Evolutionary conservation across 2,888 invertebrate genomes (phyloP).

Genomic region (Eupithecia exiguata): DNA sequence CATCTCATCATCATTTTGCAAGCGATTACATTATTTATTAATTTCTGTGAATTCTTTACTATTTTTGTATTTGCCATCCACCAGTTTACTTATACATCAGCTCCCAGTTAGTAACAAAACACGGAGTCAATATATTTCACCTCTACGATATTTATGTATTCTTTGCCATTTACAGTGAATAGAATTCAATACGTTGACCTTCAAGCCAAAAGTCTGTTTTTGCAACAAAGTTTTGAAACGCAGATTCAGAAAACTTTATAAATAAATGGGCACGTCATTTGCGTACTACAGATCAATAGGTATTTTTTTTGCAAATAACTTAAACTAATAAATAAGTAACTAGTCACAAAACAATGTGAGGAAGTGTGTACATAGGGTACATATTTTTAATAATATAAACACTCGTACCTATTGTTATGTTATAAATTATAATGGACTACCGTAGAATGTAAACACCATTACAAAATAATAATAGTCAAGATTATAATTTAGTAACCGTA

Average conservation of each 20-base stretch:
- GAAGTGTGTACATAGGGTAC: not conserved
- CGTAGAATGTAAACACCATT: not conserved
- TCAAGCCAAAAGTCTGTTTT: not conserved
- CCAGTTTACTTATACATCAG: not conserved
- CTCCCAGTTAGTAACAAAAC: not conserved
- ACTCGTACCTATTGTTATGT: not conserved
- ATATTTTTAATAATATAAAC: not conserved
- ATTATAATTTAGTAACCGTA: not conserved
- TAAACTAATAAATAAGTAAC: not conserved
- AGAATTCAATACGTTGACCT: conserved; percentile 4
- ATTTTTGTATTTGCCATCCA: not conserved
- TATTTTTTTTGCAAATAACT: not conserved
- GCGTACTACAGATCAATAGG: not conserved
- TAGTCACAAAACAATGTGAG: not conserved
- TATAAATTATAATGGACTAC: not conserved
- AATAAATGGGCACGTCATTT: not conserved
- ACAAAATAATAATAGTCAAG: not conserved
- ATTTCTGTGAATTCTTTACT: not conserved
- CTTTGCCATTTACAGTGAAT: not conserved
- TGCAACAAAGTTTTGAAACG: conserved; percentile 4
- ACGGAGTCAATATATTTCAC: not conserved
- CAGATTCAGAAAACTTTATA: not conserved
- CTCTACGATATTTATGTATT: not conserved
- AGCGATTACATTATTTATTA: not conserved
- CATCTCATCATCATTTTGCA: not conserved